Base-by-base conservation (phyloP, 2,888 invertebrate species). In the Griposia aprilina region DNA sequence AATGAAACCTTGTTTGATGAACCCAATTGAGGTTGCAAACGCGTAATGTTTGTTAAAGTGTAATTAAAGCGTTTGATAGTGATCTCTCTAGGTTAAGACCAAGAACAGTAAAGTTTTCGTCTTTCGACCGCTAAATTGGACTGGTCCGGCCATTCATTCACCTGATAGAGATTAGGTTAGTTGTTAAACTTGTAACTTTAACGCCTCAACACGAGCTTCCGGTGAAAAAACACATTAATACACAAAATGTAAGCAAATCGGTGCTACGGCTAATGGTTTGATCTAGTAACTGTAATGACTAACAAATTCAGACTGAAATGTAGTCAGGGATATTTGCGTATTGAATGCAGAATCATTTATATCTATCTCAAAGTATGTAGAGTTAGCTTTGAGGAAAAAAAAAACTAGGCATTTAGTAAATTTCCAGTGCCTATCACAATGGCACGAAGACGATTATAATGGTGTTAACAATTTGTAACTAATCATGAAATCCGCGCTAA, bases 41-140 rank as follows among this genome's bases (percentile, higher is more conserved):
- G 88, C 90, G 88, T 90, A 91, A 90, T 89, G 87, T 88, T 88
- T 89, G 89, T 90, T 92, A 90, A 91, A 91, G 92, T 92, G 91
- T 93, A 94, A 94, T 95, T 94, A 94, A 91, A 88, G 84, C 90
- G 88, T 82, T 87, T 85, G 95, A 95, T 95, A 89, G 30, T 57
- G 79, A 95, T 95, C 95, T 96, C 94, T 95, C 94, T 96, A 95
- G 96, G 96, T 95, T 94, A 95, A 93, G 91, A 93, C 91, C 93
- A 91, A 92, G 92, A 91, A 91, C 93, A 90, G 91, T 92, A 92
- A 88, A 84, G 82, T 90, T 87, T 89, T 88, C 60, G 83, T 83
- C 90, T 90, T 87, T 89, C 85, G 82, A 76, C 85, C 83, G 87
- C 83, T 84, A 83, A 90, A 88, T 89, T 87, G 76, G 75, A 83